Evolutionary conservation across 2,888 invertebrate genomes (phyloP).

Genomic region (Pristionchus entomophagus): DNA sequence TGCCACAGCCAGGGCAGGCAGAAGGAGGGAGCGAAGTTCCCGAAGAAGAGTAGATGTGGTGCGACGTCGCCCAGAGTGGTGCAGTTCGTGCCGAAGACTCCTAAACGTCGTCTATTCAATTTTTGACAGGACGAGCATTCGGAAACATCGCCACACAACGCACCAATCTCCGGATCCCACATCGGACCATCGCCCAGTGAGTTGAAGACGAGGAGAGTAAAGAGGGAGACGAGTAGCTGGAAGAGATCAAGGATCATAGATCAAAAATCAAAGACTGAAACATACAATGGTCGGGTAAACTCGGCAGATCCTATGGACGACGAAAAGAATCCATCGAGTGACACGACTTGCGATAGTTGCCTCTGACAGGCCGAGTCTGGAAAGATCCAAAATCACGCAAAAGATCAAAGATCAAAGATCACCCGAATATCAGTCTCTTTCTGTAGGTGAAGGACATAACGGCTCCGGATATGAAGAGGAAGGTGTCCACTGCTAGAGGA

Average conservation of each 20-base stretch:
- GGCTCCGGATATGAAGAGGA: conserved; percentile 63
- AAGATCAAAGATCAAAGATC: not conserved
- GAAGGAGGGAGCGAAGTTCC: conserved; percentile 58
- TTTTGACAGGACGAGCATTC: not conserved
- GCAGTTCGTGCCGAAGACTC: conserved; percentile 65
- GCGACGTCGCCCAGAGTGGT: conserved; percentile 50
- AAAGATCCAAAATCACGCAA: not conserved
- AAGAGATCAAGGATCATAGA: conserved; percentile 26
- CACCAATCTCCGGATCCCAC: conserved; percentile 53
- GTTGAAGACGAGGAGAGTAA: conserved; percentile 55
- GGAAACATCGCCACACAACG: not conserved
- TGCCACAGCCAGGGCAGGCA: conserved; percentile 72
- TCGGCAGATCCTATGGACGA: conserved; percentile 44
- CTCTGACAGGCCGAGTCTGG: not conserved
- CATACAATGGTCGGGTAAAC: conserved; percentile 33
- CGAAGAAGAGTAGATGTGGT: conserved; percentile 61
- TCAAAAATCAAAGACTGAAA: not conserved
- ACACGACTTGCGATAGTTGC: not conserved
- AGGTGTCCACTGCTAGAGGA: conserved; percentile 67
- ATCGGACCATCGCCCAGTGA: conserved; percentile 58
- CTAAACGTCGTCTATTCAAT: conserved; percentile 44
- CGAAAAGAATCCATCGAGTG: conserved; percentile 36
- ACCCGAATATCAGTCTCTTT: conserved; percentile 3
- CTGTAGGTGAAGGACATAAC: conserved; percentile 58
- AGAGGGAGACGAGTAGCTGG: conserved; percentile 47